Evolutionary conservation across 2,113 vertebrate species (phyloP).

Genomic region (Leucoraja erinaceus): DNA sequence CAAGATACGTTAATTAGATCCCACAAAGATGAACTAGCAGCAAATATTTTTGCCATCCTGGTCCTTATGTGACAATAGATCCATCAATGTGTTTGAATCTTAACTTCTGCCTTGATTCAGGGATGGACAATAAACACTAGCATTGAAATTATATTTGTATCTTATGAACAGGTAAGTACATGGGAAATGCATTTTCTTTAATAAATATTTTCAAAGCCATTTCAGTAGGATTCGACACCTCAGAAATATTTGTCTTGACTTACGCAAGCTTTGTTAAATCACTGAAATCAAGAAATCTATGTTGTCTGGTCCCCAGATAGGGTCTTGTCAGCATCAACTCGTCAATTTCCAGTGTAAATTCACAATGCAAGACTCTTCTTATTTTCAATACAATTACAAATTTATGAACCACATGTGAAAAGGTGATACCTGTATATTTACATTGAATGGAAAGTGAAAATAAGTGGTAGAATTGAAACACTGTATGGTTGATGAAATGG

Average conservation of each 20-base stretch:
- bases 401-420: neutral
- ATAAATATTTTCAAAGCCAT: neutral
- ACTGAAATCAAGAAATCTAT: neutral
- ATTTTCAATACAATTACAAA: neutral
- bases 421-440: neutral
- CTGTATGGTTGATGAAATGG: neutral
- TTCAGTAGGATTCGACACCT: neutral
- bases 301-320: neutral
- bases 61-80: no score
- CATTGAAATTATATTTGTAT: no score
- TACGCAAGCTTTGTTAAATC: neutral
- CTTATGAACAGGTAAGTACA: no score
- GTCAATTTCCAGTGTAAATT: neutral
- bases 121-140: no score
- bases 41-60: neutral
- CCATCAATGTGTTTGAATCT: no score
- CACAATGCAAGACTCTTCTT: neutral
- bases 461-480: neutral
- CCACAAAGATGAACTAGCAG: neutral
- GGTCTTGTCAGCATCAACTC: neutral
- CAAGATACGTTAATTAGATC: neutral
- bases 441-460: neutral
- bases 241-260: neutral
- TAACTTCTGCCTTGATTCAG: no score
- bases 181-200: neutral